Evolutionary conservation across 2,113 vertebrate genomes (phyloP).

Genomic region (Pangasianodon gigas): DNA sequence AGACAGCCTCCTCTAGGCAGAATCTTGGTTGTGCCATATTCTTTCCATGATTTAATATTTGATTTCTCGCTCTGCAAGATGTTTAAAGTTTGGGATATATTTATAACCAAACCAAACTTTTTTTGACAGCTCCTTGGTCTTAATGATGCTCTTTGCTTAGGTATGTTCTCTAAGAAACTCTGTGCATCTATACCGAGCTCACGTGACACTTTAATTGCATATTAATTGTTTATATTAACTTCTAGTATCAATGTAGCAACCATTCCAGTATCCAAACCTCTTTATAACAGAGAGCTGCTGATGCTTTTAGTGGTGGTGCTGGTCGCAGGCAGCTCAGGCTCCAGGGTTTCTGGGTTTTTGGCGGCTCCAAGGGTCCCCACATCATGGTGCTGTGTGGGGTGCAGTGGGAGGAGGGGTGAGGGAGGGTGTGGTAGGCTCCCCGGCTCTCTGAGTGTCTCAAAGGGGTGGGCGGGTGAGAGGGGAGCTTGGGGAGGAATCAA

Average conservation of each 20-base stretch:
- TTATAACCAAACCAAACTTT: not conserved
- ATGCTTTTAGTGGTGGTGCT: slow-evolving; percentile 88
- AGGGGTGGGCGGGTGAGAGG: slow-evolving; percentile 83
- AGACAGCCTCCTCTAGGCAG: not conserved
- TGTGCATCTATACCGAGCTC: not conserved
- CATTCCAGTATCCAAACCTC: slow-evolving; percentile 76
- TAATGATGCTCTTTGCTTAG: not conserved
- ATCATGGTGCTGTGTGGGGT: slow-evolving; percentile 77
- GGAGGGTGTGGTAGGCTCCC: slow-evolving; percentile 86
- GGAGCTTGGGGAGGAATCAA: slow-evolving; percentile 75
- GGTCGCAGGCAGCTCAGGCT: slow-evolving; percentile 96
- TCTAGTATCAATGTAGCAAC: not conserved
- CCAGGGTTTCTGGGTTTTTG: slow-evolving; percentile 91
- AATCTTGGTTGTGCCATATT: not conserved
- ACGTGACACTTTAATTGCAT: not conserved
- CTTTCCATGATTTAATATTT: not conserved
- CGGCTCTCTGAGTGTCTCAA: slow-evolving; percentile 87
- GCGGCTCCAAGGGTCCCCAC: slow-evolving; percentile 92
- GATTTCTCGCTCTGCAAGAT: not conserved
- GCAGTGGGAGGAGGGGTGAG: slow-evolving; percentile 82
- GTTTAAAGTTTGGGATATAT: not conserved
- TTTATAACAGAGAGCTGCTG: slow-evolving; percentile 91
- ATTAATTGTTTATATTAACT: not conserved
- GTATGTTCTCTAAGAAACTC: not conserved
- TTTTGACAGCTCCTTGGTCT: not conserved